Conservation (phyloP, 30 jellyfish, hydroid and myxozoan species). For the Chironex yamaguchii region DNA sequence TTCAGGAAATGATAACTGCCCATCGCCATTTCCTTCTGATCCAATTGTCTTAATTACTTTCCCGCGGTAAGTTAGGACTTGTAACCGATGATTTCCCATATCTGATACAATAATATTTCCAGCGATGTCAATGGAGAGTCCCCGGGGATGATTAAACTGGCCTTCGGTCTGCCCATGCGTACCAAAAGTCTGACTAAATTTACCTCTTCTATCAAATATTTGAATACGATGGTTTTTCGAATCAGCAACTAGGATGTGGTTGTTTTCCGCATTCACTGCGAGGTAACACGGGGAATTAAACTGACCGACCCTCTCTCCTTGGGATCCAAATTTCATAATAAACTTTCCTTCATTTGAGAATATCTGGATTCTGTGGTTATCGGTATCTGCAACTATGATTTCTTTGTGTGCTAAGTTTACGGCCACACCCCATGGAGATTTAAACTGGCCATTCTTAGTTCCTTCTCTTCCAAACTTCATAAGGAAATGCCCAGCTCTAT, state of each 20-base stretch:
- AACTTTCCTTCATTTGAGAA: conserved; percentile 92
- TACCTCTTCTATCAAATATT: conserved; percentile 95
- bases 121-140: conserved; percentile 97
- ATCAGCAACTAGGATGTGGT: conserved; percentile 89
- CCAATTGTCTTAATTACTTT: conserved; percentile 87
- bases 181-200: conserved; percentile 88
- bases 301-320: conserved; percentile 98
- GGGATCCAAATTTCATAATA: conserved; percentile 94
- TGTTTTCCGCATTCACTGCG: conserved; percentile 90
- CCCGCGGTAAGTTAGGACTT: conserved; percentile 85
- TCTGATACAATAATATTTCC: conserved; percentile 93
- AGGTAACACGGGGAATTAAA: conserved; percentile 97
- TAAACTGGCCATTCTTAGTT: conserved; percentile 87
- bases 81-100: conserved; percentile 94
- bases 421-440: conserved; percentile 98
- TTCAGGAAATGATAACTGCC: conserved; percentile 96
- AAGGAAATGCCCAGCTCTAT: conserved; percentile 86
- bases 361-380: conserved; percentile 88
- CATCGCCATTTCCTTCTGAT: conserved; percentile 96
- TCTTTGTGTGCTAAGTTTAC: conserved; percentile 86
- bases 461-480: conserved; percentile 96
- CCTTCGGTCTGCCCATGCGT: conserved; percentile 93
- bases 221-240: conserved; percentile 95
- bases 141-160: conserved; percentile 96
- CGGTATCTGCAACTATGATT: conserved; percentile 95